Conservation (phyloP, 2,113 vertebrate species). For the Hyperopisus bebe region DNA sequence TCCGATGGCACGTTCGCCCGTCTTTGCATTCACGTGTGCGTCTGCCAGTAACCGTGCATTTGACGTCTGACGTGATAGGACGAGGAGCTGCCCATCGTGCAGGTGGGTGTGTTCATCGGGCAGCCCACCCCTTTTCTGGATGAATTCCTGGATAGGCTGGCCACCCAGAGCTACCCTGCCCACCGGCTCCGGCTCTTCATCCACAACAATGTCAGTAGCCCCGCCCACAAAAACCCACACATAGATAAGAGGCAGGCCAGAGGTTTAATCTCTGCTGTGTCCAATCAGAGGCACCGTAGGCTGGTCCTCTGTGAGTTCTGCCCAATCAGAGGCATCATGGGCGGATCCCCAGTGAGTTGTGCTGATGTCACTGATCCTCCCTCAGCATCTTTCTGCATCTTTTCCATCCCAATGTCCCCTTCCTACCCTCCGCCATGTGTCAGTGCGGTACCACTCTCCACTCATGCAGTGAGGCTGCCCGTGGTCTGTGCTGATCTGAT, state of each 20-base stretch:
- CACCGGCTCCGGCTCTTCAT: constrained; percentile 58
- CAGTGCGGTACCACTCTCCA: neutral
- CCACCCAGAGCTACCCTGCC: constrained; percentile 57
- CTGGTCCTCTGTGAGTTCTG: neutral
- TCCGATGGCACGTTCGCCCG: neutral
- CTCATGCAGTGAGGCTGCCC: neutral
- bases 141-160: constrained; percentile 62
- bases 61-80: constrained; percentile 35
- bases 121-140: constrained; percentile 67
- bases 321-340: neutral
- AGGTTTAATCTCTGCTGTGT: neutral
- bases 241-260: neutral
- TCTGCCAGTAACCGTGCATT: neutral
- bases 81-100: constrained; percentile 54
- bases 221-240: neutral
- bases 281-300: neutral
- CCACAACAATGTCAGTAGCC: constrained; percentile 60
- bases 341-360: neutral
- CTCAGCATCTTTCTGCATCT: neutral
- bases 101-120: constrained; percentile 64
- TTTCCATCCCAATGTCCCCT: neutral
- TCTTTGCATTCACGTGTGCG: neutral
- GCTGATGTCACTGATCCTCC: neutral
- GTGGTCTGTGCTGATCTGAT: neutral
- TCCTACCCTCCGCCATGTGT: neutral